A percentile compares a stretch with the other conserved stretches of the same genome.
These are phyloP conservation scores for Scomber scombrus DNA, from an alignment of 2,113 vertebrate species.

Conservation along the genomic window DNA sequence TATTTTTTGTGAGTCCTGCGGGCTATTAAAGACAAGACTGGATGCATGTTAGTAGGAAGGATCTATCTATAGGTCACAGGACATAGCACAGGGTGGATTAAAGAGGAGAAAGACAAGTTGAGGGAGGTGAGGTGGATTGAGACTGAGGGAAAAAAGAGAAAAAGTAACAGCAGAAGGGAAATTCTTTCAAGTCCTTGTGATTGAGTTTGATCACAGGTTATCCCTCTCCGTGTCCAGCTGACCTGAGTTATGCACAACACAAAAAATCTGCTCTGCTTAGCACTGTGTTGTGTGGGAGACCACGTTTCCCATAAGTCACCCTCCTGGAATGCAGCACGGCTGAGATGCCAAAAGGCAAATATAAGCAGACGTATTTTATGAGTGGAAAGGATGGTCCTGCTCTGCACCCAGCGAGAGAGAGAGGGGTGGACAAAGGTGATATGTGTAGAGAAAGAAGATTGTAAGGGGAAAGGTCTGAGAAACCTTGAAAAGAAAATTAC, in stretches of 20 bases:
- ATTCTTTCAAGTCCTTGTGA: not conserved
- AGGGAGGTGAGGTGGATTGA: not conserved
- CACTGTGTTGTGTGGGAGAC: constrained; percentile 66
- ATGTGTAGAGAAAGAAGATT: not conserved
- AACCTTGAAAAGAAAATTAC: constrained; percentile 39
- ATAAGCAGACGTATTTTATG: constrained; percentile 82
- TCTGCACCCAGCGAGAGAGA: constrained; percentile 25
- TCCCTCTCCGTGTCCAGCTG: constrained; percentile 30
- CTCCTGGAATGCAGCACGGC: constrained; percentile 83
- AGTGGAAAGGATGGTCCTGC: constrained; percentile 81
- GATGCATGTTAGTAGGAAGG: constrained; percentile 47
- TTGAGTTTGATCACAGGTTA: constrained; percentile 8
- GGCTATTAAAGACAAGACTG: constrained; percentile 48
- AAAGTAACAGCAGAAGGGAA: not conserved
- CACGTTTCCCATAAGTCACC: constrained; percentile 86
- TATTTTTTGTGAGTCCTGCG: constrained; percentile 39
- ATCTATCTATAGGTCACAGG: constrained; percentile 43
- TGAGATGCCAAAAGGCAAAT: constrained; percentile 83
- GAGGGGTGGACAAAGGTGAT: constrained; percentile 17
- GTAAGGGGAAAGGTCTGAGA: not conserved
- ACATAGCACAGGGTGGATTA: constrained; percentile 36
- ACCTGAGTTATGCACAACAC: constrained; percentile 42
- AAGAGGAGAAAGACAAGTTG: constrained; percentile 2
- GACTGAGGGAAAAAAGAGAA: not conserved
- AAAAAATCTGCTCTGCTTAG: constrained; percentile 18